Conservation (phyloP, 2,113 vertebrate genomes). For the Eurystomus gularis region DNA sequence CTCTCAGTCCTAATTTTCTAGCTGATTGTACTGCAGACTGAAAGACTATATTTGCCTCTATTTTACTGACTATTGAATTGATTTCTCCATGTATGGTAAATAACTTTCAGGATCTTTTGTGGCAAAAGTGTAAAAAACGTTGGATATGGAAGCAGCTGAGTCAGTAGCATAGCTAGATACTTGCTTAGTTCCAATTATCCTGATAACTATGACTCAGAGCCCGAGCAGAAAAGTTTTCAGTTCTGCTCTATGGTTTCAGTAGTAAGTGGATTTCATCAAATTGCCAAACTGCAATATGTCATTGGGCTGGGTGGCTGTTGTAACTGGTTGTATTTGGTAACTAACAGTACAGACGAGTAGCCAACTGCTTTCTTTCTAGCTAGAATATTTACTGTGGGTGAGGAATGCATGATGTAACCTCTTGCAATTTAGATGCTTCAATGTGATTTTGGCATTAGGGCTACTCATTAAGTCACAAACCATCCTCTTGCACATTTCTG, state of each 20-base stretch:
- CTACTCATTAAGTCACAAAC: not conserved
- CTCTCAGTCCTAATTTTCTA: not conserved
- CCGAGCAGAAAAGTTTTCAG: not conserved
- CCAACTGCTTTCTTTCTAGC: not conserved
- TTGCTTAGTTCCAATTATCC: not conserved
- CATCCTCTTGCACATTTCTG: not conserved
- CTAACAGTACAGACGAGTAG: not conserved
- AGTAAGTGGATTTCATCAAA: not conserved
- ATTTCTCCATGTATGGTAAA: not conserved
- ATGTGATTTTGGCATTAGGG: not conserved
- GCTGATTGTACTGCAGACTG: not conserved
- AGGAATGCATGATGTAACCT: not conserved
- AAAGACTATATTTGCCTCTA: not conserved
- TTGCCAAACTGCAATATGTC: not conserved
- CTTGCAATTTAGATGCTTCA: accelerated
- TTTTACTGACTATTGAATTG: not conserved
- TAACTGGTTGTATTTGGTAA: not conserved
- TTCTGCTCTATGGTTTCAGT: not conserved
- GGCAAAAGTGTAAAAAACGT: not conserved
- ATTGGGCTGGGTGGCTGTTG: not conserved
- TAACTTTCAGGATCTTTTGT: not conserved
- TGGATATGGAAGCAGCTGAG: not conserved
- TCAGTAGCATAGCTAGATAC: not conserved
- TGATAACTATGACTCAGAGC: not conserved
- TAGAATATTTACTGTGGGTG: not conserved